phyloP scores from a whole-genome alignment of 2,888 invertebrate species.

The Drosophila glabriapex region DNA sequence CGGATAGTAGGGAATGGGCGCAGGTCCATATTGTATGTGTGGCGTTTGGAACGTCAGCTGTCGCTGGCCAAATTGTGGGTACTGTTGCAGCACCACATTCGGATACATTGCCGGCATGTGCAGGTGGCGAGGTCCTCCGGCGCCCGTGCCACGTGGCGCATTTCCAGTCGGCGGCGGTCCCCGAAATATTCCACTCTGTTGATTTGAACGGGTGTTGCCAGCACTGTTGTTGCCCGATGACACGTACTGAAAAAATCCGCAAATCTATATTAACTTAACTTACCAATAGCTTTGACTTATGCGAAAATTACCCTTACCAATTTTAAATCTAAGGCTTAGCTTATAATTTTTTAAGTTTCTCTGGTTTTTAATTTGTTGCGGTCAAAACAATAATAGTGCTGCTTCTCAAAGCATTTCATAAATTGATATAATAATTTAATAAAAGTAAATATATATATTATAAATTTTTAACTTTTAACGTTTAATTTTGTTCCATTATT shows the following conservation, averaged over 20 bases:
- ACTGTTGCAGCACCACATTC: constrained; percentile 80
- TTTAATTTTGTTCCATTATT: not conserved
- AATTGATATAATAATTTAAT: not conserved
- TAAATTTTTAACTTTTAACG: not conserved
- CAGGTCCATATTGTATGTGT: constrained; percentile 75
- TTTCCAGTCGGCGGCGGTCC: constrained; percentile 76
- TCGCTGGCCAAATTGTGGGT: constrained; percentile 72
- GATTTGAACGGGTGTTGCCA: constrained; percentile 78
- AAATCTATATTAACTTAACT: constrained; percentile 4
- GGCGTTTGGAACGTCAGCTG: constrained; percentile 76
- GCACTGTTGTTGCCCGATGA: constrained; percentile 79
- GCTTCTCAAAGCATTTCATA: not conserved
- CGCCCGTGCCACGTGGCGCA: constrained; percentile 51
- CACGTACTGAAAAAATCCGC: constrained; percentile 71
- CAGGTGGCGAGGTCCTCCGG: constrained; percentile 70
- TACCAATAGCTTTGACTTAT: constrained; percentile 3
- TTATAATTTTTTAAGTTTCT: not conserved
- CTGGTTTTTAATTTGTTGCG: not conserved
- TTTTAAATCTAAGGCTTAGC: not conserved
- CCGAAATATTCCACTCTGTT: constrained; percentile 79
- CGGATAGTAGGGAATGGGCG: constrained; percentile 65
- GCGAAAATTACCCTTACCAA: not conserved
- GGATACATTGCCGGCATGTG: constrained; percentile 80
- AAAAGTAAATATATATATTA: not conserved
- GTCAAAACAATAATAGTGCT: not conserved